Percentiles rank a stretch among this genome's conserved stretches.
phyloP scores from a whole-genome alignment of 2,797 vertebrate species.

The Pantherophis alleghaniensis region DNA sequence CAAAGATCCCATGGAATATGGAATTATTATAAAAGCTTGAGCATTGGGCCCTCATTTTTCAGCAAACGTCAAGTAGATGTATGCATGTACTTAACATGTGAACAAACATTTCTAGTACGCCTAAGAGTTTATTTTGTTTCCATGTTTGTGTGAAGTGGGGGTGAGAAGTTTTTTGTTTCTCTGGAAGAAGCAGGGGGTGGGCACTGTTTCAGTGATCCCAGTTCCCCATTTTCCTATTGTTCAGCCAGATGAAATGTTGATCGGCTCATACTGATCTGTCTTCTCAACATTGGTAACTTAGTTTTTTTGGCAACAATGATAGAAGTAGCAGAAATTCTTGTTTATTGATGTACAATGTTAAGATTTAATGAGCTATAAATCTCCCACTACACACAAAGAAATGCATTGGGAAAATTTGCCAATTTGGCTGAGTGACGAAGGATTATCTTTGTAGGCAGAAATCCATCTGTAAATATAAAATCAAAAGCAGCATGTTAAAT shows the following conservation, averaged over 20 bases:
- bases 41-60: background rate
- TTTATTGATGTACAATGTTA: background rate
- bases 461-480: background rate
- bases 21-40: background rate
- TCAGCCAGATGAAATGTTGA: background rate
- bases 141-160: background rate
- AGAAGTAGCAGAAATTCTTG: background rate
- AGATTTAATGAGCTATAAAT: background rate
- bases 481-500: background rate
- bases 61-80: background rate
- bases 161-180: background rate
- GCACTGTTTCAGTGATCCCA: background rate
- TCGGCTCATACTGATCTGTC: background rate
- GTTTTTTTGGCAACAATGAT: background rate
- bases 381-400: background rate
- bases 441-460: background rate
- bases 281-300: background rate
- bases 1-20: background rate
- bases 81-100: background rate
- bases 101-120: background rate
- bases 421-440: background rate
- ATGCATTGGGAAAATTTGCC: background rate
- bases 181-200: background rate
- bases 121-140: background rate
- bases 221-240: background rate